Percentiles rank a stretch among this genome's conserved stretches.
Conservation (phyloP, 2,113 vertebrate species). For the Canis aureus region DNA sequence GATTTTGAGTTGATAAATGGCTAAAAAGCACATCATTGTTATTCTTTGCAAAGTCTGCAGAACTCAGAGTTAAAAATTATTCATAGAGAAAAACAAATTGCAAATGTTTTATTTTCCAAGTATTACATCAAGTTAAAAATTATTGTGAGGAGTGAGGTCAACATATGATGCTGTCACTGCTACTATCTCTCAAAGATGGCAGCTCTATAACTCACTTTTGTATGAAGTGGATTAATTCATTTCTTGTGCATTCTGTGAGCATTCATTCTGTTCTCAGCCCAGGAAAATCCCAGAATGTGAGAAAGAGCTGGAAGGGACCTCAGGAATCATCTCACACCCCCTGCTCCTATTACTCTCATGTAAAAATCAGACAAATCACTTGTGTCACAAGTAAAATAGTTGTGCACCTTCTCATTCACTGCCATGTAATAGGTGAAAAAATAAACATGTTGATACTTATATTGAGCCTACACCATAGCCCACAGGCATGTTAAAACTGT, state of each 20-base stretch:
- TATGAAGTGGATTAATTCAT: slow-evolving; percentile 40
- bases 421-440: slow-evolving; percentile 53
- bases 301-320: background rate
- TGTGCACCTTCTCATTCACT: slow-evolving; percentile 61
- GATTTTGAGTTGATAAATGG: background rate
- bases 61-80: background rate
- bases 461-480: background rate
- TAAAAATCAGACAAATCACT: slow-evolving; percentile 45
- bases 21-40: background rate
- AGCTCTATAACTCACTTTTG: background rate
- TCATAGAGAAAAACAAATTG: background rate
- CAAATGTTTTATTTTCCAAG: slow-evolving; percentile 7
- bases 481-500: background rate
- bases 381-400: slow-evolving; percentile 60
- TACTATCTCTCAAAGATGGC: background rate
- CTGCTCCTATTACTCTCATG: slow-evolving; percentile 33
- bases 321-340: background rate
- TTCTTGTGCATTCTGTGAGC: background rate
- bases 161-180: background rate
- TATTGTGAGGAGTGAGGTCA: background rate
- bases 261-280: slow-evolving; percentile 32
- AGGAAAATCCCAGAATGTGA: background rate
- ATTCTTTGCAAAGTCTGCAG: background rate
- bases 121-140: background rate
- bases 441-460: background rate